Evolutionary conservation across 2,888 invertebrate genomes (phyloP), one percentile per base, ranked within the genome.

Genomic region (Sinohyriopsis cumingii): DNA sequence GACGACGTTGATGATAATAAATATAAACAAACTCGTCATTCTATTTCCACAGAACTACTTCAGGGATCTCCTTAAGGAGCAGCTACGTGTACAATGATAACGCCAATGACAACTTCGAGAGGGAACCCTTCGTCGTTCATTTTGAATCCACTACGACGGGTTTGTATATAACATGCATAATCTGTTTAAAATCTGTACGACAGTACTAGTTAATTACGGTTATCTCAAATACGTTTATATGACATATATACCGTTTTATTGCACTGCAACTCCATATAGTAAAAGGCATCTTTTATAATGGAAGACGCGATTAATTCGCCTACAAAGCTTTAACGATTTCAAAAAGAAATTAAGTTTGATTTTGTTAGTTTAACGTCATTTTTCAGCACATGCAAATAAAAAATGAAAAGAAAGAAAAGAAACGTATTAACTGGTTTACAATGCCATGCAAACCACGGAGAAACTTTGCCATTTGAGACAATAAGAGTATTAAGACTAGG

Each of bases 121-220:
- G 84, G 45, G 84, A 83, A 68, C 84, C 84, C 5, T 84, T 79
- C 57, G 69, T 83, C 22, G 79, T 82, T 4, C 45, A 74, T 18
- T 80, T 83, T 57, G 25, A 74, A 9, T 72, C 76, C n/a, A 56
- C 69, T 0, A 64, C 69, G 19, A 72, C 76, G 63, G 69, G 78
- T 82, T 73, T n/a, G 69, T 63, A 55, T 45, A 53, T 28, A 24
- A 12, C 22, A n/a, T 18, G 2, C 4, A 59, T 20, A 45, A 25
- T 12, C 19, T 24, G 19, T 24, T n/a, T 57, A 28, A 56, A 24
- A 25, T 9, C 25, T 45, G 9, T 15, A 45, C 15, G 45, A 45
- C 15, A 45, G 12, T 45, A 45, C 45, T 45, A 15, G 9, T 3
- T 45, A 15, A 45, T 5, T 45, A 45, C 12, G 45, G 45, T 45